phyloP scores from a whole-genome alignment of 2,888 invertebrate species.

The Caenorhabditis becei region DNA sequence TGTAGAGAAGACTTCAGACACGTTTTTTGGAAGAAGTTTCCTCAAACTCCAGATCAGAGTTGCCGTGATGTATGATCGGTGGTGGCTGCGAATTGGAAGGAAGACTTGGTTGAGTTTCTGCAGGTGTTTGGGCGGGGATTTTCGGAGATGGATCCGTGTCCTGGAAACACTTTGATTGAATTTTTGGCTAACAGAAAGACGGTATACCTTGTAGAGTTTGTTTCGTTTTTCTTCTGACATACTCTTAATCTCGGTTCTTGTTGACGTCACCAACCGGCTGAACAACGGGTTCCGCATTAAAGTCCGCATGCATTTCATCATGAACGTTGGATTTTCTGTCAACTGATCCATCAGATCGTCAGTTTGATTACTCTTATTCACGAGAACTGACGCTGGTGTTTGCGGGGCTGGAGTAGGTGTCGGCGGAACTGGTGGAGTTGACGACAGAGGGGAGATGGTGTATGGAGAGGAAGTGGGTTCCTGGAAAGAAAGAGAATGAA shows the following conservation, averaged over 20 bases:
- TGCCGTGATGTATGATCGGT: neutral
- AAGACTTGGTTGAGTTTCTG: neutral
- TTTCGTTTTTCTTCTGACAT: slow-evolving; percentile 3
- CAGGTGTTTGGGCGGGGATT: too few relatives aligned
- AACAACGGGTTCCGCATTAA: neutral
- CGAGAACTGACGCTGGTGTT: too few relatives aligned
- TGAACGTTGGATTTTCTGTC: neutral
- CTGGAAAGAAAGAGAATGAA: neutral
- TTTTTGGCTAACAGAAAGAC: neutral
- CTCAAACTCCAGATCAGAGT: neutral
- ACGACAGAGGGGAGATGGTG: neutral
- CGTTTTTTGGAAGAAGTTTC: neutral
- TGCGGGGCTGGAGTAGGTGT: neutral
- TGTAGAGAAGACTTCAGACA: neutral
- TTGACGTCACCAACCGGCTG: neutral
- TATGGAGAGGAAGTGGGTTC: neutral
- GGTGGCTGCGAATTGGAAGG: neutral
- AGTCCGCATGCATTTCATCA: neutral
- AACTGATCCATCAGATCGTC: slow-evolving; percentile 8
- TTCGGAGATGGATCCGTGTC: neutral
- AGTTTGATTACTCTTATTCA: neutral
- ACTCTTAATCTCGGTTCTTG: neutral
- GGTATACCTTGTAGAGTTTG: neutral
- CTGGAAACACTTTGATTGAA: neutral
- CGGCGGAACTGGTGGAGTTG: neutral